Evolutionary conservation across 2,797 vertebrate species (phyloP).

Genomic region (Thripadectes ignobilis): DNA sequence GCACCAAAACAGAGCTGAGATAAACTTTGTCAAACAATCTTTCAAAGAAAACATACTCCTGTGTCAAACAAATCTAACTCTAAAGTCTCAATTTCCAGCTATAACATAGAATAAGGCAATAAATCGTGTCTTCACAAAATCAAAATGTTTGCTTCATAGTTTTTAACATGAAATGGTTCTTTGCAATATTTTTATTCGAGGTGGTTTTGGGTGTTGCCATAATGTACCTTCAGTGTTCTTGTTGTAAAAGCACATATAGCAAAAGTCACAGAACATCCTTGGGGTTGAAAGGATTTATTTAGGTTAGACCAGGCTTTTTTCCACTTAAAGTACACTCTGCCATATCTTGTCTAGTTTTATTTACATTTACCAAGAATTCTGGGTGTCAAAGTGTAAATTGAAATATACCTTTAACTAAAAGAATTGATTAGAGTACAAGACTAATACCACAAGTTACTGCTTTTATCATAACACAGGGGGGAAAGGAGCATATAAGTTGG

Average conservation of each 20-base stretch:
- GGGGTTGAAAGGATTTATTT: conserved; percentile 47
- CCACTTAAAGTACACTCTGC: conserved; percentile 50
- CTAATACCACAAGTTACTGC: conserved; percentile 48
- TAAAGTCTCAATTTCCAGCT: conserved; percentile 68
- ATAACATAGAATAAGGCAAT: conserved; percentile 74
- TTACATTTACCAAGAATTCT: conserved; percentile 67
- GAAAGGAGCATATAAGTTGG: conserved; percentile 7
- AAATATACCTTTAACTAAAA: conserved; percentile 61
- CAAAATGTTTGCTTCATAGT: conserved; percentile 65
- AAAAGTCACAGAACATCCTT: conserved; percentile 57
- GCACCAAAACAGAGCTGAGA: conserved; percentile 58
- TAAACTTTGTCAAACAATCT: conserved; percentile 55
- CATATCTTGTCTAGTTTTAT: conserved; percentile 55
- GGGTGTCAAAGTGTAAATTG: conserved; percentile 70
- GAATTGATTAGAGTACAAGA: conserved; percentile 59
- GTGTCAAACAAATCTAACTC: conserved; percentile 64
- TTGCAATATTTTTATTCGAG: conserved; percentile 59
- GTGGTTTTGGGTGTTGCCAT: conserved; percentile 73
- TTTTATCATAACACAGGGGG: conserved; percentile 52
- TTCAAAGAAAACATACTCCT: conserved; percentile 31
- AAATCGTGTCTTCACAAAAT: conserved; percentile 70
- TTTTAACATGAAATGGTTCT: conserved; percentile 55
- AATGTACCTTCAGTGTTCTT: conserved; percentile 76
- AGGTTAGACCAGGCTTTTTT: conserved; percentile 56
- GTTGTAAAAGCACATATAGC: conserved; percentile 68